phyloP scores from a whole-genome alignment of 2,113 vertebrate species.

The Benthochromis sp. region DNA sequence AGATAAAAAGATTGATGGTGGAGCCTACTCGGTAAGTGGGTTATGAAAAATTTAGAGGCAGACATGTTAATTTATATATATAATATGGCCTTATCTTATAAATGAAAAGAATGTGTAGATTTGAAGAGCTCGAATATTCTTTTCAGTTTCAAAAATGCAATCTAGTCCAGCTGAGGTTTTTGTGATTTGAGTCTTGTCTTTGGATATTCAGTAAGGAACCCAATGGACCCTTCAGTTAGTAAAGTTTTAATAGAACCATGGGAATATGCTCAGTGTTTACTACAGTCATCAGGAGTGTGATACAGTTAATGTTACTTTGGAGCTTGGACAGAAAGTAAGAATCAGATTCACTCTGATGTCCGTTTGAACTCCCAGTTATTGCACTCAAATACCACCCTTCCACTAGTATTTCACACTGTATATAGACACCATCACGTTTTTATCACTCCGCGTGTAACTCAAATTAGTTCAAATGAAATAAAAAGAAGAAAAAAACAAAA shows the following conservation, averaged over 20 bases:
- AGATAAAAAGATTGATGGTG: not conserved
- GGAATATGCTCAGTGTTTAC: not conserved
- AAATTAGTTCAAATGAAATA: conserved; percentile 19
- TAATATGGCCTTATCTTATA: not conserved
- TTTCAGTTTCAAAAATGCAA: not conserved
- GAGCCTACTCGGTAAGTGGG: not conserved
- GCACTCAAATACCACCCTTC: not conserved
- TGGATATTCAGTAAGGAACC: not conserved
- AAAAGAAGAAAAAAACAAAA: not conserved
- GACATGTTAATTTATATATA: not conserved
- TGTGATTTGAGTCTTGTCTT: not conserved
- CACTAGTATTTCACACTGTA: conserved; percentile 41
- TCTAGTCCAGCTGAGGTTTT: not conserved
- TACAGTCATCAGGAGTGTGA: not conserved
- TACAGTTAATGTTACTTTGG: not conserved
- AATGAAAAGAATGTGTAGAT: not conserved
- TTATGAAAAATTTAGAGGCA: not conserved
- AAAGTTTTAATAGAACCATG: not conserved
- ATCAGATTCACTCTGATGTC: not conserved
- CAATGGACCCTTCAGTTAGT: not conserved
- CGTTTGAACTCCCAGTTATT: conserved; percentile 4
- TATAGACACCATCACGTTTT: conserved; percentile 57
- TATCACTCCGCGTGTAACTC: conserved; percentile 41
- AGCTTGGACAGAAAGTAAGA: conserved; percentile 35
- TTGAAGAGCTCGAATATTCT: not conserved